Percentiles rank a stretch among this genome's conserved stretches.
These are phyloP conservation scores for Eupeodes luniger DNA, from an alignment of 2,888 invertebrate species.

Conservation along the genomic window DNA sequence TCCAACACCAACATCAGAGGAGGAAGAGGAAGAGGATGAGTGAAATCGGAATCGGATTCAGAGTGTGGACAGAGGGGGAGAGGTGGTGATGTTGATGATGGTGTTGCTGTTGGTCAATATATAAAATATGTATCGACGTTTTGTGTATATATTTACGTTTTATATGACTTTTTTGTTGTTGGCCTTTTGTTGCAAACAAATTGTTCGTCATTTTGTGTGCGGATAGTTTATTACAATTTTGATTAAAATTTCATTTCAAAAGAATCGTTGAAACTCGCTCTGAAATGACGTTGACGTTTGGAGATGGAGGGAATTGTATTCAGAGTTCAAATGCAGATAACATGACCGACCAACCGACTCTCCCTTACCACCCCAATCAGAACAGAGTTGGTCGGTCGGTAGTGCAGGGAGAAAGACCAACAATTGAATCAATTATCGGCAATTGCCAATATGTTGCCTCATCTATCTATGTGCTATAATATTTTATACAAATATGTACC, in stretches of 20 bases:
- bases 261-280: conserved; percentile 19
- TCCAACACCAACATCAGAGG: background rate
- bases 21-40: too few species aligned
- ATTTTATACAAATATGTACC: background rate
- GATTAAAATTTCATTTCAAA: conserved; percentile 61
- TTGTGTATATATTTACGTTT: background rate
- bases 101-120: conserved; percentile 43
- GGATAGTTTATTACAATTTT: conserved; percentile 66
- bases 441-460: conserved; percentile 54
- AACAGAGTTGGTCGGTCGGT: background rate
- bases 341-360: background rate
- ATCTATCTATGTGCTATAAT: too few species aligned
- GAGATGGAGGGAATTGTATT: background rate
- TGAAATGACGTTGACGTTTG: conserved; percentile 3
- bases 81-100: too few species aligned
- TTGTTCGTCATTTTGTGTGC: conserved; percentile 6
- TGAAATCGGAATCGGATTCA: too few species aligned
- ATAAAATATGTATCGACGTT: conserved; percentile 29
- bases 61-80: background rate
- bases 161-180: conserved; percentile 12
- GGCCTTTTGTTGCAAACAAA: background rate
- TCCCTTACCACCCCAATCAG: too few species aligned
- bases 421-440: conserved; percentile 69
- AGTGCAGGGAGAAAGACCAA: conserved; percentile 11
- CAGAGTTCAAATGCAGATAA: background rate